These are phyloP conservation scores for Campoplex capitator DNA, from an alignment of 2,888 invertebrate species.

Conservation along the genomic window DNA sequence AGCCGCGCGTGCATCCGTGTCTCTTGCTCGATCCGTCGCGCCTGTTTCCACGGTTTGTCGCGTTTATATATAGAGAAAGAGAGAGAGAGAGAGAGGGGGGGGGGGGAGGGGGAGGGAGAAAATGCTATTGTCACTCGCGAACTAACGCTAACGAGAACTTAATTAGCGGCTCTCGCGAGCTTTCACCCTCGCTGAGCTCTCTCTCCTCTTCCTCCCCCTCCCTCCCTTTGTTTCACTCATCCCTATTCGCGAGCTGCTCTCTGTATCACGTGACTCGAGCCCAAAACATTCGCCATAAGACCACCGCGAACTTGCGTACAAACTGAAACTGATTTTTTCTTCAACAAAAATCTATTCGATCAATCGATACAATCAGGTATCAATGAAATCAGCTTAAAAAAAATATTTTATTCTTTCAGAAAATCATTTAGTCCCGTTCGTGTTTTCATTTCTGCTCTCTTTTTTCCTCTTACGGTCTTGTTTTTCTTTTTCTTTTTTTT, in stretches of 20 bases:
- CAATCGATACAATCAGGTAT: background rate
- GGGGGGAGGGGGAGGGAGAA: slow-evolving; percentile 19
- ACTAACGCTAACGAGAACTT: slow-evolving; percentile 76
- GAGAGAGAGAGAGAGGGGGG: slow-evolving; percentile 24
- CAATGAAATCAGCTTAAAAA: background rate
- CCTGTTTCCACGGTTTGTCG: slow-evolving; percentile 75
- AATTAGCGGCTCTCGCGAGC: slow-evolving; percentile 73
- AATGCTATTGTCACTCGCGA: slow-evolving; percentile 72
- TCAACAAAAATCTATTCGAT: background rate
- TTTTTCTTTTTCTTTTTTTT: background rate
- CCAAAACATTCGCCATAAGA: background rate
- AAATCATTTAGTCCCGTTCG: no score
- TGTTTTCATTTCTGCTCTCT: background rate
- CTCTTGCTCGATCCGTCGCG: slow-evolving; percentile 54
- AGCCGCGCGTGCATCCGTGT: slow-evolving; percentile 55
- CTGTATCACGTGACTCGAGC: slow-evolving; percentile 12
- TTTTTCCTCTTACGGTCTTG: background rate
- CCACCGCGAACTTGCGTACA: slow-evolving; percentile 2
- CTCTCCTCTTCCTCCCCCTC: no score
- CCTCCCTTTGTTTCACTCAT: background rate
- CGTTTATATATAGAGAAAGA: slow-evolving; percentile 62
- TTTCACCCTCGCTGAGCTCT: slow-evolving; percentile 13
- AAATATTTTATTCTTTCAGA: no score
- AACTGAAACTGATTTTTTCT: background rate
- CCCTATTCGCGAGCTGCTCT: background rate